Evolutionary conservation across 2,113 vertebrate genomes (phyloP).

Genomic region (Vombatus ursinus): DNA sequence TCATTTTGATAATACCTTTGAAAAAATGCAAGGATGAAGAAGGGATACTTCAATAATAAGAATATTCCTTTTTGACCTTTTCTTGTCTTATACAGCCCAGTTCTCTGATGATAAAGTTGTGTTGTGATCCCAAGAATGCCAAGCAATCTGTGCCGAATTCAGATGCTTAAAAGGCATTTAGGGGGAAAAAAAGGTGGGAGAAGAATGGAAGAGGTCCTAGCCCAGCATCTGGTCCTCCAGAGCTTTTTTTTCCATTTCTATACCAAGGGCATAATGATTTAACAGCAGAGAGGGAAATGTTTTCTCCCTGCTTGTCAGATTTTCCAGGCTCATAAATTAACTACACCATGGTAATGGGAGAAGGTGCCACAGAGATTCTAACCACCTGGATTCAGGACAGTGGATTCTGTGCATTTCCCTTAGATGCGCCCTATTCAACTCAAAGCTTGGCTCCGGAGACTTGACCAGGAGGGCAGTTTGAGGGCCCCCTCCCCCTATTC

Average conservation of each 20-base stretch:
- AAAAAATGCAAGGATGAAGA: neutral
- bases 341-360: neutral
- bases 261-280: neutral
- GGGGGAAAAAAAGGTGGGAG: neutral
- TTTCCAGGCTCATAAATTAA: neutral
- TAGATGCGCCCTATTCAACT: neutral
- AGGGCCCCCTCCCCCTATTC: neutral
- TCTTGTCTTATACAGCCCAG: neutral
- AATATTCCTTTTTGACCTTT: neutral
- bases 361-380: neutral
- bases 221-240: neutral
- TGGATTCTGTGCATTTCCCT: neutral
- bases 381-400: neutral
- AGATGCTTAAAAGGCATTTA: neutral
- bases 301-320: neutral
- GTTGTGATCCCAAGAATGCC: neutral
- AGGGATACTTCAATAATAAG: neutral
- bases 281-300: neutral
- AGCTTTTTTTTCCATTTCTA: conserved; percentile 3
- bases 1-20: neutral
- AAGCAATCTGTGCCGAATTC: neutral
- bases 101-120: neutral
- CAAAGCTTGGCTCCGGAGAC: neutral
- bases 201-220: neutral
- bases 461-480: neutral